phyloP scores from a whole-genome alignment of 2,113 vertebrate species.

The Ictalurus furcatus region DNA sequence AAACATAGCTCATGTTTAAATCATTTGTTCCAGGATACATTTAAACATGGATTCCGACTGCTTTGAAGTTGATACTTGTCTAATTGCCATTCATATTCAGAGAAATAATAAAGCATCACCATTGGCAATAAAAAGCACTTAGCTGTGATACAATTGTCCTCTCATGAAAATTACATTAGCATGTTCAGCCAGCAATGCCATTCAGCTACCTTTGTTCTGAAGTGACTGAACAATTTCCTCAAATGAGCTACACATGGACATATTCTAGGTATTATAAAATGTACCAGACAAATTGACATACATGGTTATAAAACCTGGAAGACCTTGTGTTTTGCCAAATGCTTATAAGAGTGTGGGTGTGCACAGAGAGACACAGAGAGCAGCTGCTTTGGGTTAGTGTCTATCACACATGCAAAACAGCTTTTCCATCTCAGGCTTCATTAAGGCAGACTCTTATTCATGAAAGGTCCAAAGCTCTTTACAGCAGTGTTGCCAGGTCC shows the following conservation, averaged over 20 bases:
- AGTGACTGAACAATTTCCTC: slow-evolving; percentile 6
- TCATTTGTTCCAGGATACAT: background rate
- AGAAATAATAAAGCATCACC: slow-evolving; percentile 47
- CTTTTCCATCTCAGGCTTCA: background rate
- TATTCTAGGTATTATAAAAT: slow-evolving; percentile 1
- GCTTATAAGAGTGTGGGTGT: slow-evolving; percentile 18
- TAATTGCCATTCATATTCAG: slow-evolving; percentile 58
- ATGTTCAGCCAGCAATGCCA: slow-evolving; percentile 30
- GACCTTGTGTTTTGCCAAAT: background rate
- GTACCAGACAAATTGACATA: background rate
- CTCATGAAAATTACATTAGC: slow-evolving; percentile 61
- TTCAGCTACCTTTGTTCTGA: slow-evolving; percentile 8
- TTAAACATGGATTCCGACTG: slow-evolving; percentile 22
- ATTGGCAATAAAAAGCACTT: slow-evolving; percentile 35
- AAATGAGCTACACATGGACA: background rate
- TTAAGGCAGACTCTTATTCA: slow-evolving; percentile 9
- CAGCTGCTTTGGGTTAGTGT: slow-evolving; percentile 8
- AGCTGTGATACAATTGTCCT: slow-evolving; percentile 45
- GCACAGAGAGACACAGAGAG: slow-evolving; percentile 12
- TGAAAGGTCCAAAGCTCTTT: slow-evolving; percentile 23
- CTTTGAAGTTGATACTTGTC: slow-evolving; percentile 58
- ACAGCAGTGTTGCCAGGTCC: background rate
- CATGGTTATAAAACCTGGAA: background rate
- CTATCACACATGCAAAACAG: slow-evolving; percentile 25
- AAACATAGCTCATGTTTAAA: background rate